phyloP scores from a whole-genome alignment of 2,113 vertebrate genomes.

The Pangasianodon hypophthalmus region DNA sequence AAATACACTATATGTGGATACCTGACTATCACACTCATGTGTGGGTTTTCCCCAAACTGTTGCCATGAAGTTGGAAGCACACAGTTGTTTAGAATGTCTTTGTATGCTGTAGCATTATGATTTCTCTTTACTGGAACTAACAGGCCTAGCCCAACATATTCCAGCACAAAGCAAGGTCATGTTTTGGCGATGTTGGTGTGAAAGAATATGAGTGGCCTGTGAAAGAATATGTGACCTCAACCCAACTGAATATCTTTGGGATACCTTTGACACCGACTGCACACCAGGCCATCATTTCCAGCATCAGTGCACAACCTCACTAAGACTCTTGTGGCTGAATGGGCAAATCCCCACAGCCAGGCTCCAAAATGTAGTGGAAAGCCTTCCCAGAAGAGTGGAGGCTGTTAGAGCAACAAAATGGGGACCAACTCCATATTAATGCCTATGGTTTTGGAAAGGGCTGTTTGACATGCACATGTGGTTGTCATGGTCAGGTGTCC shows the following conservation, averaged over 20 bases:
- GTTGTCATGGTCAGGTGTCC: not conserved
- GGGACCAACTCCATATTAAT: not conserved
- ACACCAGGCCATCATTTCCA: not conserved
- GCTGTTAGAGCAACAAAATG: not conserved
- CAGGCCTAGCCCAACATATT: not conserved
- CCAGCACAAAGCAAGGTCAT: not conserved
- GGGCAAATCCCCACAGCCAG: not conserved
- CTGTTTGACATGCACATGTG: too few species aligned
- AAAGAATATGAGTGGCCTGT: not conserved
- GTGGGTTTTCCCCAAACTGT: not conserved
- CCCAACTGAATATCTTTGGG: not conserved
- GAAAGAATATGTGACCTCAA: not conserved
- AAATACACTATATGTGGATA: not conserved
- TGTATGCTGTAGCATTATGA: not conserved
- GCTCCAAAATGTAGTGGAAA: not conserved
- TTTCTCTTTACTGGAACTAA: not conserved
- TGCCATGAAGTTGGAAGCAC: not conserved
- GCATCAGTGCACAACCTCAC: not conserved
- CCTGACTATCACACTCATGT: not conserved
- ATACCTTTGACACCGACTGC: not conserved
- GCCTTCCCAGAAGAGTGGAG: not conserved
- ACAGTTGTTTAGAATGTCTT: not conserved
- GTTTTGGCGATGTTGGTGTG: not conserved
- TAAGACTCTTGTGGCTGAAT: not conserved
- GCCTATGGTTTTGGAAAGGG: not conserved